Base-by-base conservation (phyloP, 2,888 invertebrate genomes). In the Choristoneura rosaceana region DNA sequence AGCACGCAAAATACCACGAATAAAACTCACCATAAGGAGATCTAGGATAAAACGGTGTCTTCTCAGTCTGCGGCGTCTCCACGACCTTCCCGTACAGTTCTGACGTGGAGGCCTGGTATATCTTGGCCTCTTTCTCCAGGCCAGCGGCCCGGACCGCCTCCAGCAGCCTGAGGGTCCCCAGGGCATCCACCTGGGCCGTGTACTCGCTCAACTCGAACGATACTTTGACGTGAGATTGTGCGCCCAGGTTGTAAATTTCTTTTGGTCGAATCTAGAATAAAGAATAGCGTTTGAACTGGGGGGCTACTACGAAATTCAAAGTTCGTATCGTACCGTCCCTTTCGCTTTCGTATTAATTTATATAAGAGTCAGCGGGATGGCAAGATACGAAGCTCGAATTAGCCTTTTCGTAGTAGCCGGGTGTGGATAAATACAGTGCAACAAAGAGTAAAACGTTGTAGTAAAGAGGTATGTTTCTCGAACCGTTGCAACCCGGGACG, bases 191-290 rank as follows among this genome's bases (percentile, higher is more conserved):
- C 94, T 99, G 99, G 0, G 99, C 99, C 0, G 99, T 99, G 85
- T 99, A 99, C 91, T 99, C 99, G 82, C 99, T 99, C 75, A 99
- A 94, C 85, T 99, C 99, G 87, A 99, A 99, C 0, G 99, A 99
- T 50, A 99, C 99, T 94, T 99, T 99, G 1, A 99, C 99, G 91
- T 99, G 99, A 79, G 99, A 99, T 88, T 99, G 99, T 0, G 99
- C 99, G 0, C 99, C 99, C 76, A 99, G 95, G 94, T 99, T 99
- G 89, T 99, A 99, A 78, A 99, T 98, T 93, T 99, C 99, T 50
- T 96, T 96, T 0, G 99, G 99, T 81, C 91, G 95, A 86, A 85
- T 95, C 95, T 94, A 81, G 33, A 68, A 69, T 3, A 15, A 63
- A 50, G 0, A 34, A 47, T 1, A 2, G 14, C 3, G 2, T n/a